Evolutionary conservation across 2,113 vertebrate species (phyloP), one percentile per base, ranked within the genome.

Genomic region (Uria lomvia): DNA sequence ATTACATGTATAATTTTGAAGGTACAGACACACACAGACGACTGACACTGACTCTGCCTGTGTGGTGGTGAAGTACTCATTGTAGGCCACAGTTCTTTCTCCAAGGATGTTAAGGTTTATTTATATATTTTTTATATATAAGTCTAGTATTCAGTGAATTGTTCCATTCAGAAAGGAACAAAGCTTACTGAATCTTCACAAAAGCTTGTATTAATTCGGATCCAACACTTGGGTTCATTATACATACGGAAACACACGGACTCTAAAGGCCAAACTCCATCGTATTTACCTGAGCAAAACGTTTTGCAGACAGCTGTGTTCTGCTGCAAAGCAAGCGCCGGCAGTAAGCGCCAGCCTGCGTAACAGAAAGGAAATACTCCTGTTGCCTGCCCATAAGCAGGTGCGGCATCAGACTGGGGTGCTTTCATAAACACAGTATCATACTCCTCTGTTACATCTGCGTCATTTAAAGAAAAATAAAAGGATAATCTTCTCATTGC

Each of bases 281-380:
- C 47, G 50, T 55, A 43, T 63, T 70, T 47, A 59, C 32, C n/a
- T 24, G 68, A 68, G 43, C 15, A 47, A 29, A 43, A 38, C 0
- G 0, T 62, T 91, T 71, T 73, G n/a, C 34, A 76, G 22, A 18
- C 73, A 52, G 45, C 42, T 0, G 0, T n/a, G n/a, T 47, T 38
- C 40, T 0, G 1, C 42, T 22, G n/a, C n/a, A 73, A 58, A 71
- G 63, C 26, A n/a, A 29, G 45, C 3, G 2, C 59, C 60, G 55
- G 49, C 63, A 59, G 22, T 11, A 38, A 76, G 62, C 34, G 30
- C 29, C 60, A 59, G 30, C 16, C 40, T 70, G 55, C 10, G 3
- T 3, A 10, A 32, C 0, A 26, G 73, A 79, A 88, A 94, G 47
- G 47, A 84, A 90, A 83, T 62, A 56, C 22, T 45, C 24, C 23